Evolutionary conservation across 1,140 invertebrate species (phyloP).

Genomic region (Anthonomus grandis): DNA sequence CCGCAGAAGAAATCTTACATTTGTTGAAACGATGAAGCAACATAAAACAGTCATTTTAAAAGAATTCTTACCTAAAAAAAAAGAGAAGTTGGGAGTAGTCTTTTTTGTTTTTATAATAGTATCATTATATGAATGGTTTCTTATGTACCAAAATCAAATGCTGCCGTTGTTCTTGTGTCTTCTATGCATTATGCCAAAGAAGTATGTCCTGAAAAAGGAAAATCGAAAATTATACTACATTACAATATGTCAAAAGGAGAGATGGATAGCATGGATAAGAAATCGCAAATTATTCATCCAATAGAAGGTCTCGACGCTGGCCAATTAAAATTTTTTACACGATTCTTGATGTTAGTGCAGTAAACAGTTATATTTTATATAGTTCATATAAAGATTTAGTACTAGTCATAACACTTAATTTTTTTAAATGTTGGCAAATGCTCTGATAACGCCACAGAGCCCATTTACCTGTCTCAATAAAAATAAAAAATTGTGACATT

Average conservation of each 20-base stretch:
- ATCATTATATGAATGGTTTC: neutral
- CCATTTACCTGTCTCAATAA: neutral
- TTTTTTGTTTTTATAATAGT: neutral
- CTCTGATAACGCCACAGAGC: neutral
- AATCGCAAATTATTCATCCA: neutral
- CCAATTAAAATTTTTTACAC: neutral
- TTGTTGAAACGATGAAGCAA: slow-evolving; percentile 25
- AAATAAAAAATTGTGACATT: neutral
- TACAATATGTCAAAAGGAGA: neutral
- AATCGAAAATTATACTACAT: neutral
- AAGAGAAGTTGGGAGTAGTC: neutral
- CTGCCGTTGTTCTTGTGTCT: neutral
- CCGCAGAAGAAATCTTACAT: slow-evolving; percentile 43
- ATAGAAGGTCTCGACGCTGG: neutral
- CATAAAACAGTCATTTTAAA: neutral
- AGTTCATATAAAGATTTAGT: neutral
- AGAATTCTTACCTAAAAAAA: neutral
- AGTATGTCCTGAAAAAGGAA: neutral
- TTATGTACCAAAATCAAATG: neutral
- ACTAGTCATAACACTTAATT: neutral
- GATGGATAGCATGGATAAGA: neutral
- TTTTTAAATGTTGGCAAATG: neutral
- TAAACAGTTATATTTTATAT: neutral
- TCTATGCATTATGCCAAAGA: neutral
- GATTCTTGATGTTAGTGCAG: neutral